phyloP scores from a whole-genome alignment of 2,797 vertebrate species.

The Streptopelia turtur region DNA sequence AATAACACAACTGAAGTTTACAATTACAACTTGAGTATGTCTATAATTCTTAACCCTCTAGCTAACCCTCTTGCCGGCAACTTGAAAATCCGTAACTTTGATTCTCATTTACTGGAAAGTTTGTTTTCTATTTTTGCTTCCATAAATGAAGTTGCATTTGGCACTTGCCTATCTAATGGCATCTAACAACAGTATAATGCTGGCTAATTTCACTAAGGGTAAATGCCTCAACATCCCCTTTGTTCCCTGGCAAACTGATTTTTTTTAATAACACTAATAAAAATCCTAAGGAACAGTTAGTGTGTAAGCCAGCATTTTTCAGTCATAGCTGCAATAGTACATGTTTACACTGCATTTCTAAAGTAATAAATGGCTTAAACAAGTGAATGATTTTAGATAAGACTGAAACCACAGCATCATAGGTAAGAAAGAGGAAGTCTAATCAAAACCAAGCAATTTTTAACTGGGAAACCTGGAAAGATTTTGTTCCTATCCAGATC shows the following conservation, averaged over 20 bases:
- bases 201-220: not conserved
- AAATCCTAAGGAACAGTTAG: not conserved
- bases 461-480: not conserved
- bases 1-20: not conserved
- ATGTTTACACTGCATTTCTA: not conserved
- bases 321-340: accelerated
- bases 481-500: not conserved
- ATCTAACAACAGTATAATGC: not conserved
- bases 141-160: not conserved
- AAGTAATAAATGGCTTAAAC: not conserved
- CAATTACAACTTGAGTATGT: not conserved
- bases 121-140: not conserved
- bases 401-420: not conserved
- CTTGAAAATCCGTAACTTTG: not conserved
- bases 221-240: not conserved
- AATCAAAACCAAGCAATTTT: not conserved
- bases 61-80: not conserved
- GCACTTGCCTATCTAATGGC: not conserved
- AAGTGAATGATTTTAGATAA: not conserved
- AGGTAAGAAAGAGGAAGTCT: not conserved
- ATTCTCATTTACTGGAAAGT: not conserved
- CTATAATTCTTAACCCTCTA: not conserved
- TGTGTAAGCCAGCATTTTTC: not conserved
- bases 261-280: not conserved
- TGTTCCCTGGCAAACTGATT: not conserved